Base-by-base conservation (phyloP, 37 sponge, comb jelly and placozoan genomes). In the Ianthella basta region DNA sequence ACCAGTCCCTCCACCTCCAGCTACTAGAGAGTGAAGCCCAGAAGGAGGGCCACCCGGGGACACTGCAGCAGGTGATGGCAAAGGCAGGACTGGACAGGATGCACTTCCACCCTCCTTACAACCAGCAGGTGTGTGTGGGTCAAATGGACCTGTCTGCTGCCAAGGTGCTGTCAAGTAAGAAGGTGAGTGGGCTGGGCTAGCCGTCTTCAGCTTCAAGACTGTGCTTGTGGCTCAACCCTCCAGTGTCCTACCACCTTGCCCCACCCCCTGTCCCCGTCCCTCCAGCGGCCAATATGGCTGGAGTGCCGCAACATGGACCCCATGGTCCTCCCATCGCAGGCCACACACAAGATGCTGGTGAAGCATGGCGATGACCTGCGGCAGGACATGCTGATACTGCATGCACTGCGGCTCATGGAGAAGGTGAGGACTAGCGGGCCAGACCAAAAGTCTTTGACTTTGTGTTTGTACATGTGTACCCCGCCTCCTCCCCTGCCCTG, bases 351-450 rank as follows among this genome's bases (percentile, higher is more conserved):
- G 27, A 29, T 93, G 80, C 89, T 93, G 56, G 35, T 87, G 37
- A 93, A 93, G 70, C 65, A 72, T 39, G 90, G 94, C 44, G 94
- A 93, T 39, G 94, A 93, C 73, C 88, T 93, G 5, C 56, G 94
- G 36, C 94, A 93, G 66, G 94, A 93, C 79, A 87, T 93, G 86
- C 87, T 93, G n/a, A 87, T 88, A 25, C 86, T 93, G 54, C 80
- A 79, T 21, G 84, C 83, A 83, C 44, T 93, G 85, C 41, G 77
- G 23, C 83, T 93, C 67, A 86, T 93, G 87, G 94, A 89, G 4
- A 87, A 75, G 80, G 94, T 93, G 21, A 4, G 83, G 60, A 15
- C 66, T 27, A 34, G 18, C 33, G 38, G 12, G 39, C 37, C 12
- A 34, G 60, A 36, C 50, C 8, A 44, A 8, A 8, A 44, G 50